Conservation (phyloP, 2,888 invertebrate genomes). For the Eupithecia pulchellata region DNA sequence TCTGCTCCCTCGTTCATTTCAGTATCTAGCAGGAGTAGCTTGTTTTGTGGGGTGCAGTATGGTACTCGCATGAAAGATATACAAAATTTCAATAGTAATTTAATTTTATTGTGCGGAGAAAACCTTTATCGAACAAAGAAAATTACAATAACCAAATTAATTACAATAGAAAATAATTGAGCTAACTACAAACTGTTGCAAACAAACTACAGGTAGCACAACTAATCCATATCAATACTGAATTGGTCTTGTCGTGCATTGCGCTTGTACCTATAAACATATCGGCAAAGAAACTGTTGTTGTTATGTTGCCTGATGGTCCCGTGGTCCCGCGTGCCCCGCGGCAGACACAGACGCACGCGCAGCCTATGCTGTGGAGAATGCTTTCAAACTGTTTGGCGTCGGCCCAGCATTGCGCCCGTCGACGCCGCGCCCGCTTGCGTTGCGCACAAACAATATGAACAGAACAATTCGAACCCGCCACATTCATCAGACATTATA, state of each 20-base stretch:
- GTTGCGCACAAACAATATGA: slow-evolving; percentile 50
- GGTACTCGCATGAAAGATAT: not conserved
- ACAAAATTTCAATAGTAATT: not conserved
- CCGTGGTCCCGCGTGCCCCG: too few relatives aligned
- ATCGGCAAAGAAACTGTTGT: not conserved
- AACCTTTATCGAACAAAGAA: too few relatives aligned
- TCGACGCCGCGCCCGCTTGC: slow-evolving; percentile 69
- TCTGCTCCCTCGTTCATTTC: slow-evolving; percentile 50
- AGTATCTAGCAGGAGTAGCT: slow-evolving; percentile 58
- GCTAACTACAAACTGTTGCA: too few relatives aligned
- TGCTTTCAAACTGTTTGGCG: slow-evolving; percentile 56
- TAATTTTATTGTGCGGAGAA: not conserved
- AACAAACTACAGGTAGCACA: too few relatives aligned
- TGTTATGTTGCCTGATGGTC: not conserved
- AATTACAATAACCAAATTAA: too few relatives aligned
- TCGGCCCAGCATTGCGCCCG: slow-evolving; percentile 66
- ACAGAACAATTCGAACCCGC: slow-evolving; percentile 50
- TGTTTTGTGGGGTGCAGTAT: not conserved
- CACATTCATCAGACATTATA: slow-evolving; percentile 39
- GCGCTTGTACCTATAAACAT: not conserved
- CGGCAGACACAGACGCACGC: too few relatives aligned
- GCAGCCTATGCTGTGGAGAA: not conserved
- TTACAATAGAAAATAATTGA: too few relatives aligned
- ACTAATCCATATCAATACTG: too few relatives aligned
- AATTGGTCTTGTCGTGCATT: not conserved